phyloP scores from a whole-genome alignment of 2,113 vertebrate genomes.

The Cynopterus brachyotis region DNA sequence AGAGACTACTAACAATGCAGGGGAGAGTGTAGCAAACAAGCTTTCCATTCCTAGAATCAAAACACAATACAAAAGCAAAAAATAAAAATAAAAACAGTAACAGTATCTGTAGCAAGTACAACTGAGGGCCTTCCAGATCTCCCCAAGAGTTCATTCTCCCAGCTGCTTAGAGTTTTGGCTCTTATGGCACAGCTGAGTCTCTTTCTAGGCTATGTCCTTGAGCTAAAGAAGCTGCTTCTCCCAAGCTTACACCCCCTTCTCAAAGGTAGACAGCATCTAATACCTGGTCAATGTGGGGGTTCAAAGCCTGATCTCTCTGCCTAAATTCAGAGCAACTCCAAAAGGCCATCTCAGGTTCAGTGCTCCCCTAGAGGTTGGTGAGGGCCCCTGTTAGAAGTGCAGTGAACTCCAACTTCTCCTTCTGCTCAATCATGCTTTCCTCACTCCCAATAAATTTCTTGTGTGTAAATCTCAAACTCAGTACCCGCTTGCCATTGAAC shows the following conservation, averaged over 20 bases:
- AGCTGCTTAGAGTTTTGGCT: not conserved
- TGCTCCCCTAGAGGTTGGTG: fast-evolving
- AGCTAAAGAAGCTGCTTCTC: not conserved
- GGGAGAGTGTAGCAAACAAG: not conserved
- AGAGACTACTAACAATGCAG: not conserved
- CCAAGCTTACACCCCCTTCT: not conserved
- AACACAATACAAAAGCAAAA: not conserved
- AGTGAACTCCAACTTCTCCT: not conserved
- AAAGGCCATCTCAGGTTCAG: not conserved
- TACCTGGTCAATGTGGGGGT: not conserved
- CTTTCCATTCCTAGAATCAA: not conserved
- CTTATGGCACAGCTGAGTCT: not conserved
- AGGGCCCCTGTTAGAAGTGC: not conserved
- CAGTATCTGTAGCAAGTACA: not conserved
- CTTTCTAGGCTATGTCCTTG: not conserved
- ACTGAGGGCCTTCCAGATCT: not conserved
- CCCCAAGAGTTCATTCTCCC: not conserved
- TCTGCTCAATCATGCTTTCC: not conserved
- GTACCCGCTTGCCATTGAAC: not conserved
- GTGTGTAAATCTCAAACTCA: not conserved
- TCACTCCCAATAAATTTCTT: not conserved
- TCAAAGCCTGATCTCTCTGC: not conserved
- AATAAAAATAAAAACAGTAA: not conserved
- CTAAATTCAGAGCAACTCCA: not conserved
- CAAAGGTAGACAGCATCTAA: not conserved